phyloP scores from a whole-genome alignment of 2,113 vertebrate species.

The Xiphorhynchus elegans region DNA sequence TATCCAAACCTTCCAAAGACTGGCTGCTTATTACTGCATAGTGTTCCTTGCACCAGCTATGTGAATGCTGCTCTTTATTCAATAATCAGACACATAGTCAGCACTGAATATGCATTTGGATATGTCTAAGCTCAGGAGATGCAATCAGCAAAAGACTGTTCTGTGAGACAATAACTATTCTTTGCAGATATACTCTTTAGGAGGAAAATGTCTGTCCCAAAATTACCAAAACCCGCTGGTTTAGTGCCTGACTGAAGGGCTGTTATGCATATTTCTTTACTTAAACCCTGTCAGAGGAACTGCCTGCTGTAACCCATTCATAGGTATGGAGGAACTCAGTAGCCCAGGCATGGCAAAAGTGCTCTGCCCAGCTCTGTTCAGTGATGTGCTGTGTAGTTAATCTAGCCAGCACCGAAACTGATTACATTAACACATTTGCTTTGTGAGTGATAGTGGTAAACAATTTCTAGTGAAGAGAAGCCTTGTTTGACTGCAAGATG shows the following conservation, averaged over 20 bases:
- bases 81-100: not conserved
- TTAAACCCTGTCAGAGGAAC: not conserved
- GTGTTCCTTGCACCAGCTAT: not conserved
- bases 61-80: slow-evolving; percentile 13
- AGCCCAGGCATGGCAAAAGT: not conserved
- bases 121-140: not conserved
- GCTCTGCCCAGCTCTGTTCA: not conserved
- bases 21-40: not conserved
- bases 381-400: not conserved
- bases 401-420: not conserved
- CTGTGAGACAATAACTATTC: not conserved
- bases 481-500: not conserved
- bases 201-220: not conserved
- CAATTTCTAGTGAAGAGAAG: not conserved
- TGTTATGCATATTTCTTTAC: not conserved
- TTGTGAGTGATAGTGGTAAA: not conserved
- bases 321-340: not conserved
- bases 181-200: slow-evolving; percentile 3
- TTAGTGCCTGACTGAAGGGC: not conserved
- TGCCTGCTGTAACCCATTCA: not conserved
- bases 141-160: slow-evolving; percentile 17
- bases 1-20: not conserved
- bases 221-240: not conserved
- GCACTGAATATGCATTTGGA: not conserved
- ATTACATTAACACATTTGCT: not conserved